Evolutionary conservation across 1,140 invertebrate genomes (phyloP), one percentile per base, ranked within the genome.

Genomic region (Papilio xuthus): DNA sequence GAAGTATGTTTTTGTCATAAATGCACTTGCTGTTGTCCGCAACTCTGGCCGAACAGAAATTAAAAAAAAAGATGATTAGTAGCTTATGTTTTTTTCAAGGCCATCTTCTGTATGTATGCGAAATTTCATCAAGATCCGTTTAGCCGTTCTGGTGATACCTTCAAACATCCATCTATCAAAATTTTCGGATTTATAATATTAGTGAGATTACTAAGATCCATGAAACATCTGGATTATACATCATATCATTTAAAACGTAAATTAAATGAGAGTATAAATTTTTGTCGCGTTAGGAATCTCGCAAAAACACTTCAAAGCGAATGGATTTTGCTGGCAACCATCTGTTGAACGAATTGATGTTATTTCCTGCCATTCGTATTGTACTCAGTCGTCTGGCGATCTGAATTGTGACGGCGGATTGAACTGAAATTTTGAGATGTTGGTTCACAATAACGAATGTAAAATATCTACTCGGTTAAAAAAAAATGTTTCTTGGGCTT

Each of bases 271-370:
- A 1, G 13, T 18, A 67, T 67, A 60, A 23, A 23, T 28, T 67
- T 13, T 28, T 67, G 13, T 28, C 26, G 2, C 60, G 26, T 67
- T 32, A 28, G 3, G 9, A 67, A 15, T 15, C 2, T 28, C 13
- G 6, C 26, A 67, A 26, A 67, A 28, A 7, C 26, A 67, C 15
- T 67, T 15, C 4, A 67, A 67, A 67, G 60, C 60, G 28, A 67
- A 67, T 67, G 7, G 60, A 67, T 67, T 67, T 28, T 28, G 12
- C 12, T 26, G 26, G 26, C 60, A 67, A 67, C 60, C 47, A 50
- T 50, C 26, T 67, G 60, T 67, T 67, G 60, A 67, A 67, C 32
- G 28, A 67, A 67, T 67, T 67, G 60, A 67, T 32, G 13, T 67
- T 28, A 67, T 67, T 28, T 60, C 56, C 56, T 12, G 12, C 23